Conservation (phyloP, 2,888 invertebrate species). For the Blera fallax region DNA sequence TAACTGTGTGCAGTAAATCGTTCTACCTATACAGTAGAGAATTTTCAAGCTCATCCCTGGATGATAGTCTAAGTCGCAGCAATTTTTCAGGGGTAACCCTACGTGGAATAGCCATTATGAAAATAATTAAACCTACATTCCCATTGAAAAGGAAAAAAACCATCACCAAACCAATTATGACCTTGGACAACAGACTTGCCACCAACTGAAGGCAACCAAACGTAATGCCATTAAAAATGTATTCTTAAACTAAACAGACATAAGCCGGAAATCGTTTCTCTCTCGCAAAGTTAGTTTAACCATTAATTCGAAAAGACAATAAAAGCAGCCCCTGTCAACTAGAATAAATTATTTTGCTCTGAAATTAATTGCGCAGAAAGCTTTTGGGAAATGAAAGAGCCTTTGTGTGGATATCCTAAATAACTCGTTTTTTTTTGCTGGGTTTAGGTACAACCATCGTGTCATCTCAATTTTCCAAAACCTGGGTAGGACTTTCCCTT, state of each 20-base stretch:
- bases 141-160: neutral
- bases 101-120: neutral
- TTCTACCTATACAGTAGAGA: no score
- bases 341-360: slow-evolving; percentile 55
- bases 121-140: neutral
- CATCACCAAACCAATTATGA: neutral
- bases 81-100: neutral
- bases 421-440: neutral
- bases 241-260: slow-evolving; percentile 5
- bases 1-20: neutral
- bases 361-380: slow-evolving; percentile 66
- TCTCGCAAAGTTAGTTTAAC: slow-evolving; percentile 31
- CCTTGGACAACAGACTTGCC: neutral
- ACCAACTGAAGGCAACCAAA: neutral
- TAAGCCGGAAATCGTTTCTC: slow-evolving; percentile 17
- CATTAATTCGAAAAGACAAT: slow-evolving; percentile 69
- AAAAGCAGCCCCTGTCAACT: slow-evolving; percentile 67
- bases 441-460: neutral
- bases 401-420: slow-evolving; percentile 38
- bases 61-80: neutral
- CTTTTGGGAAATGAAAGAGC: slow-evolving; percentile 46
- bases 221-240: neutral
- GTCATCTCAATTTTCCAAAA: neutral
- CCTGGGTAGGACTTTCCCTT: neutral
- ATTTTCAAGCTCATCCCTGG: neutral